Conservation (phyloP, 2,113 vertebrate species). For the Acanthochromis polyacanthus region DNA sequence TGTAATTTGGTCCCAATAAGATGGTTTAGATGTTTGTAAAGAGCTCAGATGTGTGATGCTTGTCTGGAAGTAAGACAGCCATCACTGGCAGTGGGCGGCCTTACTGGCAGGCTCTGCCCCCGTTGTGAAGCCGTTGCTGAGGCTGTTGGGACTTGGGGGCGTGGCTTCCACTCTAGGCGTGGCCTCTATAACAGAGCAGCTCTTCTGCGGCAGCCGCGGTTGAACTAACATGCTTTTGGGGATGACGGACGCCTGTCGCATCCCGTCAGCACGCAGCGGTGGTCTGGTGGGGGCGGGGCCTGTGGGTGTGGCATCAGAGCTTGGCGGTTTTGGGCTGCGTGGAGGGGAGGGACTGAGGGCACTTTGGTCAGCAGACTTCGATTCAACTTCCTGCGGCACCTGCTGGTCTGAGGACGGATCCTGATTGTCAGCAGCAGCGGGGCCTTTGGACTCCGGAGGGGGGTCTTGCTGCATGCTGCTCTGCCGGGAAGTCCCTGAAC, state of each 20-base stretch:
- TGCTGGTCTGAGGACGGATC: slow-evolving; percentile 28
- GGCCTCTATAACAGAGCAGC: slow-evolving; percentile 72
- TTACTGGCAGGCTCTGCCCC: slow-evolving; percentile 71
- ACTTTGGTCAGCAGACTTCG: slow-evolving; percentile 20
- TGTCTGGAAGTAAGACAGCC: neutral
- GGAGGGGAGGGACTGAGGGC: slow-evolving; percentile 51
- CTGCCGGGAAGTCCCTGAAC: slow-evolving; percentile 77
- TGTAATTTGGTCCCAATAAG: slow-evolving; percentile 24
- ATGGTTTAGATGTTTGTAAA: neutral
- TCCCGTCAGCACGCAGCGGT: slow-evolving; percentile 77
- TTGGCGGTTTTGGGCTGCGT: slow-evolving; percentile 57
- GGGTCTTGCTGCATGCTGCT: slow-evolving; percentile 81
- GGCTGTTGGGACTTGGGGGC: slow-evolving; percentile 76
- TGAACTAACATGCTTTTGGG: slow-evolving; percentile 73
- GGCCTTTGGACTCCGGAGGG: slow-evolving; percentile 61
- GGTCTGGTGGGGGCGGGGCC: slow-evolving; percentile 69
- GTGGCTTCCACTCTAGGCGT: slow-evolving; percentile 45
- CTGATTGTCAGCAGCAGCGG: slow-evolving; percentile 57
- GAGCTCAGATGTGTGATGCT: neutral
- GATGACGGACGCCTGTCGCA: slow-evolving; percentile 75
- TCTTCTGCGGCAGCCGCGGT: slow-evolving; percentile 76
- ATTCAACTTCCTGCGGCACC: slow-evolving; percentile 7
- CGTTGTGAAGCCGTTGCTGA: slow-evolving; percentile 81
- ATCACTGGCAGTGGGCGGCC: slow-evolving; percentile 78
- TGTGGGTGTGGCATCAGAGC: slow-evolving; percentile 7